Conservation (phyloP, 2,888 invertebrate species). For the Nebria brevicollis region DNA sequence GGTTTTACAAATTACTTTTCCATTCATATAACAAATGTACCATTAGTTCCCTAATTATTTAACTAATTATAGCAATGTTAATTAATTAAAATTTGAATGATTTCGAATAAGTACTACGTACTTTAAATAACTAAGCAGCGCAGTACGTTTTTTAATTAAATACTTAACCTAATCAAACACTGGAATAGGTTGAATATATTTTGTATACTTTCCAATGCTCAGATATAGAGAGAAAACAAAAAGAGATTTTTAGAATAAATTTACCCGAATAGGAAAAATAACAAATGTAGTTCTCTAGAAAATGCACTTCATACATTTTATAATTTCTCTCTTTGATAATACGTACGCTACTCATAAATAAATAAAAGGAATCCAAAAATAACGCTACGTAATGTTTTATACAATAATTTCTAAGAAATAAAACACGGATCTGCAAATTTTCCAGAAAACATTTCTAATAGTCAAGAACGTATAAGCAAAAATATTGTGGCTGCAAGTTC, state of each 20-base stretch:
- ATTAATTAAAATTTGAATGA: neutral
- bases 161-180: neutral
- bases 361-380: too few relatives aligned
- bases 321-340: too few relatives aligned
- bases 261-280: neutral
- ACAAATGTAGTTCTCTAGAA: neutral
- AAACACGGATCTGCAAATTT: neutral
- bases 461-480: neutral
- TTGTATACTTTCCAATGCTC: neutral
- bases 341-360: too few relatives aligned
- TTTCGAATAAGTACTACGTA: neutral
- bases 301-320: neutral
- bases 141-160: neutral
- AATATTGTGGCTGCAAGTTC: too few relatives aligned
- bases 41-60: neutral
- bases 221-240: neutral
- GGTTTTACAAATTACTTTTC: neutral
- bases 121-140: neutral
- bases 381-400: neutral
- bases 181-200: neutral
- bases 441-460: neutral
- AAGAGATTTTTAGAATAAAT: neutral
- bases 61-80: neutral
- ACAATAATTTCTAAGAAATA: neutral
- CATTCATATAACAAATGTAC: neutral